Percentiles rank a stretch among this genome's conserved stretches.
Conservation (phyloP, 2,797 vertebrate genomes). For the Ceryle rudis region DNA sequence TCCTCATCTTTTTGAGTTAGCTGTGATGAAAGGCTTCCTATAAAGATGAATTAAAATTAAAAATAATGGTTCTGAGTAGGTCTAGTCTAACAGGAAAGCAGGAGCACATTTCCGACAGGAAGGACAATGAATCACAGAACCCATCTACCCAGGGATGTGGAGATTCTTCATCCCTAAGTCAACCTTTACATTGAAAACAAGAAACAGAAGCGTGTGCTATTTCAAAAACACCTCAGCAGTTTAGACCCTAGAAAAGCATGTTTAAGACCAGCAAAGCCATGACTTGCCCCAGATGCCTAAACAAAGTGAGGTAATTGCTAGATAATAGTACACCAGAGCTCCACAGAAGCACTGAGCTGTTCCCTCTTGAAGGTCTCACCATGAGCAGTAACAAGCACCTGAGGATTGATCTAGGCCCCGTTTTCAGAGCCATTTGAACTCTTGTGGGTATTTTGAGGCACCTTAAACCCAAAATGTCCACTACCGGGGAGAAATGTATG, state of each 20-base stretch:
- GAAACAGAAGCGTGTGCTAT: neutral
- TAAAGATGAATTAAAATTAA: neutral
- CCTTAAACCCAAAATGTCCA: neutral
- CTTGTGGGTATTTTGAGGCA: neutral
- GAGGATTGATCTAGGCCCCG: neutral
- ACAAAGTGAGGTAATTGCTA: neutral
- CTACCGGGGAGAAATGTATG: rapidly evolving
- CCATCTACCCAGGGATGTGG: neutral
- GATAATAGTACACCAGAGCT: neutral
- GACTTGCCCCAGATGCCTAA: neutral
- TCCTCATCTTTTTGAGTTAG: neutral
- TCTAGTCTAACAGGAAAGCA: neutral
- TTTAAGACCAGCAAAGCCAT: neutral
- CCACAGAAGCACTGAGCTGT: neutral
- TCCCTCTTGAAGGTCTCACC: neutral
- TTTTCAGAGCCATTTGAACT: neutral
- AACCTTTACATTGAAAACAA: neutral
- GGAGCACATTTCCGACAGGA: neutral
- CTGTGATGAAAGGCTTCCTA: neutral
- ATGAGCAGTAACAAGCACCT: neutral
- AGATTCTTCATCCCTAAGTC: neutral
- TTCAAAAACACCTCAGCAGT: neutral
- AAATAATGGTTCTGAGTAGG: neutral
- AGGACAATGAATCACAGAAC: neutral
- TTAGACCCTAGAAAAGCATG: neutral